A percentile compares a stretch with the other conserved stretches of the same genome.
Evolutionary conservation across 2,797 vertebrate genomes (phyloP).

Genomic region (Cossypha dichroa): DNA sequence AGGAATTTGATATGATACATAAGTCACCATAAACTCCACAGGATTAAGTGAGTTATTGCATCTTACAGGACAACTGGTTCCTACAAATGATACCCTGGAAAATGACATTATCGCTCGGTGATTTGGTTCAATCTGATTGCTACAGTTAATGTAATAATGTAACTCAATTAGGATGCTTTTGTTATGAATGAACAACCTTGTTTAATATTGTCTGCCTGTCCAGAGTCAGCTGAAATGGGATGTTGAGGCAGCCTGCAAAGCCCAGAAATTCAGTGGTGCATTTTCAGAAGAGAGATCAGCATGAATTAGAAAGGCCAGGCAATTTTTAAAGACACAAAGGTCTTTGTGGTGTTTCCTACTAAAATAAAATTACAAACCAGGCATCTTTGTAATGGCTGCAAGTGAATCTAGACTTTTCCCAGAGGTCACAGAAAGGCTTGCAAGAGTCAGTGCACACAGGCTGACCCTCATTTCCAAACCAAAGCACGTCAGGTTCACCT

Average conservation of each 20-base stretch:
- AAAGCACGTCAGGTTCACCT: background rate
- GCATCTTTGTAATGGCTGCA: background rate
- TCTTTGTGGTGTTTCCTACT: background rate
- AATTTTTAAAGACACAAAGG: background rate
- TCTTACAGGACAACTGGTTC: slow-evolving; percentile 56
- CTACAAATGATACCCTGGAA: slow-evolving; percentile 62
- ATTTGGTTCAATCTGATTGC: slow-evolving; percentile 70
- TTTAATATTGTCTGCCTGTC: slow-evolving; percentile 53
- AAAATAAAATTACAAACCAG: background rate
- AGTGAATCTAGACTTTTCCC: background rate
- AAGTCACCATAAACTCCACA: slow-evolving; percentile 60
- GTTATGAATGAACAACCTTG: slow-evolving; percentile 64
- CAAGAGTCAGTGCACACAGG: background rate
- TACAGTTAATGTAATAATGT: slow-evolving; percentile 68
- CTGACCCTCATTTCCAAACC: background rate
- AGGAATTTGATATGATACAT: slow-evolving; percentile 35
- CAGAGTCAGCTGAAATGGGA: slow-evolving; percentile 17
- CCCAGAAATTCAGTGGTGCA: background rate
- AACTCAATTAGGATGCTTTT: slow-evolving; percentile 68
- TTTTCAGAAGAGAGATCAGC: background rate
- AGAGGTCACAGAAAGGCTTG: background rate
- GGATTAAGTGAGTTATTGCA: slow-evolving; percentile 59
- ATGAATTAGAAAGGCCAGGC: background rate
- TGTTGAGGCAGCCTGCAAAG: background rate
- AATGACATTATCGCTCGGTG: slow-evolving; percentile 57